Percentiles rank a stretch among this genome's conserved stretches.
phyloP scores from a whole-genome alignment of 2,113 vertebrate genomes.

The Fregetta grallaria region DNA sequence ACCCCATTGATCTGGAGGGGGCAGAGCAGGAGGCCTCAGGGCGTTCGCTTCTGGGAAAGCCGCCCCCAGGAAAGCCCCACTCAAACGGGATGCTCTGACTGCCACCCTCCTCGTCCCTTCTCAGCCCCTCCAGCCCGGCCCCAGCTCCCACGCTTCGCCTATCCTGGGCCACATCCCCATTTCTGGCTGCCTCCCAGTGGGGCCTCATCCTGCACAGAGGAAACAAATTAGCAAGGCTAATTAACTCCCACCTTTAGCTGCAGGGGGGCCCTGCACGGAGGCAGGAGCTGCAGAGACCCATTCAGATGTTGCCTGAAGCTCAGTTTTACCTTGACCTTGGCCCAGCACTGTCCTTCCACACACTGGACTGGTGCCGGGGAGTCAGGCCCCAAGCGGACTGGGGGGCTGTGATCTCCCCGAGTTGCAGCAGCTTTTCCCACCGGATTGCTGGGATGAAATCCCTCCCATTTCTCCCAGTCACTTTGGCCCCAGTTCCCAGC shows the following conservation, averaged over 20 bases:
- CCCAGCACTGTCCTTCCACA: background rate
- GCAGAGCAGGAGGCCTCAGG: background rate
- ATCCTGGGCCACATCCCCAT: fast-evolving
- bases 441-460: background rate
- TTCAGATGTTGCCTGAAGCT: background rate
- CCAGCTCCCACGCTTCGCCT: background rate
- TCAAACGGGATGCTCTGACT: fast-evolving
- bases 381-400: background rate
- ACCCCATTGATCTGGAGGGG: slow-evolving; percentile 89
- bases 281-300: background rate
- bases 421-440: background rate
- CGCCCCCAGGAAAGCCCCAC: background rate
- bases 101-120: background rate
- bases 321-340: background rate
- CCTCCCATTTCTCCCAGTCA: background rate
- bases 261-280: fast-evolving
- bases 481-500: background rate
- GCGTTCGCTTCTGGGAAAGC: background rate
- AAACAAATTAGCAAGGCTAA: background rate
- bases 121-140: background rate
- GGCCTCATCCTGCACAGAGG: background rate
- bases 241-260: background rate
- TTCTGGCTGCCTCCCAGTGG: background rate
- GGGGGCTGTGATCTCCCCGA: background rate
- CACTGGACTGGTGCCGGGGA: fast-evolving